Conservation (phyloP, 2,797 vertebrate genomes). For the Malacoraja senta region DNA sequence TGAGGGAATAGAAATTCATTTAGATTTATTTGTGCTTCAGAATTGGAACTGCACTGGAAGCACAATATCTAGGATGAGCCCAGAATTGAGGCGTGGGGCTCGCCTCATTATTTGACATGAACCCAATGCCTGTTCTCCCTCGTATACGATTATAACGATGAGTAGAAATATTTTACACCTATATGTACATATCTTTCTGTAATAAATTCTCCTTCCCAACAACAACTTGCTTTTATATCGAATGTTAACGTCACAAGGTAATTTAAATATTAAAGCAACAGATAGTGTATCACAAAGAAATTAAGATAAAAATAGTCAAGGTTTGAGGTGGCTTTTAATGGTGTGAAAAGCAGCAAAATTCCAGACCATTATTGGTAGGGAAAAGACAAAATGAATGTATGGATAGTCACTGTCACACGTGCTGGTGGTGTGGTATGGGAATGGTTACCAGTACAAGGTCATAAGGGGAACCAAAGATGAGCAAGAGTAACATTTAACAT, state of each 20-base stretch:
- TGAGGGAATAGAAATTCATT: not conserved
- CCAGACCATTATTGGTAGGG: not conserved
- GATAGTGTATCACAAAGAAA: not conserved
- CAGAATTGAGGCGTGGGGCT: not conserved
- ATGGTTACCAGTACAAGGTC: not conserved
- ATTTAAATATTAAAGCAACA: not conserved
- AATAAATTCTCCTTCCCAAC: not conserved
- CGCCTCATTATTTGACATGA: not conserved
- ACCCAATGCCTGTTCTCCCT: not conserved
- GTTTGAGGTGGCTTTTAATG: not conserved
- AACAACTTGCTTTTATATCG: not conserved
- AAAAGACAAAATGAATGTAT: not conserved
- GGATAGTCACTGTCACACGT: not conserved
- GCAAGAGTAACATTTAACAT: not conserved
- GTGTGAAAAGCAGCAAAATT: not conserved
- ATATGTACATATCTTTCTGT: not conserved
- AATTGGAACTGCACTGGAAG: not conserved
- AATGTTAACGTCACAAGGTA: not conserved
- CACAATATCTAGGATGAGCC: not conserved
- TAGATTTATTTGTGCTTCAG: not conserved
- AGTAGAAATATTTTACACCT: slow-evolving; percentile 18
- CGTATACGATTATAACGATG: not conserved
- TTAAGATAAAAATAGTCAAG: not conserved
- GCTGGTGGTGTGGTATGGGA: not conserved
- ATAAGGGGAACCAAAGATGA: not conserved